Base-by-base conservation (phyloP, 2,113 vertebrate genomes). In the Octodon degus region DNA sequence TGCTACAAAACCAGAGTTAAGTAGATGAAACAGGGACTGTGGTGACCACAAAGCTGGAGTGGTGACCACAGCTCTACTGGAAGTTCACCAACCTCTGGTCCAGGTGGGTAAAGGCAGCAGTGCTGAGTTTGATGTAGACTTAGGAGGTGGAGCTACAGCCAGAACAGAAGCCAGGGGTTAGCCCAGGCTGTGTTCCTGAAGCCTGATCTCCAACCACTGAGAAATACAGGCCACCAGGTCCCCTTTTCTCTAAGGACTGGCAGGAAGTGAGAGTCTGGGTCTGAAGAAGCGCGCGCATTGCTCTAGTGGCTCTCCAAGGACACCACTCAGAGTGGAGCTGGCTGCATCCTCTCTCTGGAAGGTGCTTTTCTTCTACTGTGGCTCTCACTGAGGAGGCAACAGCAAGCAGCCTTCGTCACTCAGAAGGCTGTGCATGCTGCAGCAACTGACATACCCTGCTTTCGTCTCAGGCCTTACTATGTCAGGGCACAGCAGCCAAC, bases 11-110 rank as follows among this genome's bases (percentile, higher is more conserved):
- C 37, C 34, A 90, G 82, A 77, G 22, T 2, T 14, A 27, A 86
- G 43, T 6, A 6, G 32, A 5, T 55, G 2, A 1, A 62, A 27
- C 22, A 40, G n/a, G 79, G 13, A 14, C 34, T 0, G 0, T 9
- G 11, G 8, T 82, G 25, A 53, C 40, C 68, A 19, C 6, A 20
- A 60, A 89, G 25, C 67, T 60, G 40, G 81, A n/a, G 37, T 40
- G 5, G 22, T 17, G 25, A 68, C 37, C 53, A 1, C 0, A 4
- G 43, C 65, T 58, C 5, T 14, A 20, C 7, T 12, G 40, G 65
- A 43, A 32, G 67, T 77, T 5, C 22, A 24, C 50, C n/a, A 32
- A 10, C 4, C 60, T 22, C 32, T 93, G 40, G 17, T 50, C 40
- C 27, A 62, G 27, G 2, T 62, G 10, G 55, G 43, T 43, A 65